A percentile compares a stretch with the other conserved stretches of the same genome.
Evolutionary conservation across 1,140 invertebrate genomes (phyloP).

Genomic region (Copidosoma floridanum): DNA sequence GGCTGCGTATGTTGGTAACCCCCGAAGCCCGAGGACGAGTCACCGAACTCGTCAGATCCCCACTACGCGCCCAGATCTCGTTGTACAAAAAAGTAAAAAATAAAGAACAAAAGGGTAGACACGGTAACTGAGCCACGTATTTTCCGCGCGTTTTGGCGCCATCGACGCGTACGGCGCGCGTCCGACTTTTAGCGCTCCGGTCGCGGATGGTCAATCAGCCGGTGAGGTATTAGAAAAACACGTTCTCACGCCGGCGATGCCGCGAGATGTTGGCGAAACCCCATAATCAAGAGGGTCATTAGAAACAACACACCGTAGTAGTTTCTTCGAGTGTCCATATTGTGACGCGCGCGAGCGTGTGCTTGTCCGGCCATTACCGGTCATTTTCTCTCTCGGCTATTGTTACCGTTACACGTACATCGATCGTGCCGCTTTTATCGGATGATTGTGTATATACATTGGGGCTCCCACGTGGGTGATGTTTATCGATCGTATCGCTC

Average conservation of each 20-base stretch:
- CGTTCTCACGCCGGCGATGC: slow-evolving; percentile 6
- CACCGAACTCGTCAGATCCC: too few relatives aligned
- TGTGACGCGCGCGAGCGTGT: too few relatives aligned
- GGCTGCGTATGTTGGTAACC: too few relatives aligned
- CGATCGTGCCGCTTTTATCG: not conserved
- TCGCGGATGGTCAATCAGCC: slow-evolving; percentile 16
- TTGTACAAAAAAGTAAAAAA: not conserved
- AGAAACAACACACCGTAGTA: too few relatives aligned
- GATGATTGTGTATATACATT: not conserved
- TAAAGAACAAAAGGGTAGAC: not conserved
- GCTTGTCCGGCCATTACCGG: not conserved
- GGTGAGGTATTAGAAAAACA: not conserved
- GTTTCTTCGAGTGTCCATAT: too few relatives aligned
- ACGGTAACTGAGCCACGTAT: not conserved
- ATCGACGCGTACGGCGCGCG: too few relatives aligned
- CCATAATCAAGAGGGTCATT: slow-evolving; percentile 14
- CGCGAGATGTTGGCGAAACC: not conserved
- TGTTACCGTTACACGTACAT: slow-evolving; percentile 25
- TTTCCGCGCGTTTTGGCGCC: not conserved
- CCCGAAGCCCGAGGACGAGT: too few relatives aligned
- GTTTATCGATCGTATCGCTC: not conserved
- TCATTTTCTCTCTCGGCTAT: slow-evolving; percentile 17
- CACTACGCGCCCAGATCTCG: too few relatives aligned
- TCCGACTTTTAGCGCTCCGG: too few relatives aligned
- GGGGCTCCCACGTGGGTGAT: not conserved